Evolutionary conservation across 2,797 vertebrate genomes (phyloP).

Genomic region (Enteromius unitaeniatus): DNA sequence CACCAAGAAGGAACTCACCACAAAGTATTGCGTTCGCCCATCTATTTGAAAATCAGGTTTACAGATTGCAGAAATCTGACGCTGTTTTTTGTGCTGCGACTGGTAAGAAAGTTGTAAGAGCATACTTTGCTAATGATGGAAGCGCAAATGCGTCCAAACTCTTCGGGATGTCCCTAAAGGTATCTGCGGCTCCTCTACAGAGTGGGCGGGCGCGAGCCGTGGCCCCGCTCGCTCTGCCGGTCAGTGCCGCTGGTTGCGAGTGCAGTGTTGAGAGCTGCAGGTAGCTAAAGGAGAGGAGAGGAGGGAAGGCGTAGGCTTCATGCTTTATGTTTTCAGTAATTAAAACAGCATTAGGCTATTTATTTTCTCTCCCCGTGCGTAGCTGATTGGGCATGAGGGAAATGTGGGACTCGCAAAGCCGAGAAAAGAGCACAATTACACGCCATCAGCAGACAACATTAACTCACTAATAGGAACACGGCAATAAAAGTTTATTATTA

Average conservation of each 20-base stretch:
- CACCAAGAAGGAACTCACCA: not conserved
- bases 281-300: conserved; percentile 44
- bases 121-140: conserved; percentile 34
- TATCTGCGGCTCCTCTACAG: conserved; percentile 4
- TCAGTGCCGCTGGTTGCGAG: conserved; percentile 38
- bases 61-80: not conserved
- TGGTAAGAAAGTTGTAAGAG: conserved; percentile 1
- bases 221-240: conserved; percentile 36
- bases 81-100: not conserved
- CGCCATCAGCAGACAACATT: conserved; percentile 91
- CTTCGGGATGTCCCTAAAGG: conserved; percentile 29
- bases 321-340: conserved; percentile 76
- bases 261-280: conserved; percentile 20
- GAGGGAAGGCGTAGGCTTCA: conserved; percentile 59
- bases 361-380: conserved; percentile 82
- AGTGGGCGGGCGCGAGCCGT: conserved; percentile 30
- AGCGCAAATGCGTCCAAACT: conserved; percentile 18
- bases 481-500: conserved; percentile 88
- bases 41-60: not conserved
- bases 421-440: conserved; percentile 84
- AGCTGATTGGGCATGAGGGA: conserved; percentile 89
- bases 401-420: conserved; percentile 79
- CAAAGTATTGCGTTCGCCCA: not conserved
- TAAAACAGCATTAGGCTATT: conserved; percentile 73
- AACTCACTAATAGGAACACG: conserved; percentile 87